phyloP scores from a whole-genome alignment of 2,797 vertebrate genomes.

The Oceanodroma leucorhoa region DNA sequence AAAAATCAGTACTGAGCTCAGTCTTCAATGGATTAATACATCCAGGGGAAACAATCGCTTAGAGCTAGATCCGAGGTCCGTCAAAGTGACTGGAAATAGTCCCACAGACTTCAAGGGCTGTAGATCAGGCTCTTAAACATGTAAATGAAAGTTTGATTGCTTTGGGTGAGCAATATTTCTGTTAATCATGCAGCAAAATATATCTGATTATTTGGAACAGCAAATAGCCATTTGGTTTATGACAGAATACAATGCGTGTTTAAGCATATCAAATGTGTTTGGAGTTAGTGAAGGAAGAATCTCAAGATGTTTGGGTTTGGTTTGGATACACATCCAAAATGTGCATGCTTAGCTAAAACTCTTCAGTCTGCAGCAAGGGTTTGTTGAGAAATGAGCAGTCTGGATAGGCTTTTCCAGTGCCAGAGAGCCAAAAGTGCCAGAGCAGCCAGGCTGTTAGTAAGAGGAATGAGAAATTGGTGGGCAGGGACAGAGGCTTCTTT shows the following conservation, averaged over 20 bases:
- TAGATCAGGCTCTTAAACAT: background rate
- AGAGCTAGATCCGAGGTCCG: background rate
- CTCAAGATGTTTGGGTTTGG: conserved; percentile 53
- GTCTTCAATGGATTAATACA: background rate
- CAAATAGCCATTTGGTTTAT: conserved; percentile 32
- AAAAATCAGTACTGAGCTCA: background rate
- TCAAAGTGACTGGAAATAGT: conserved; percentile 1
- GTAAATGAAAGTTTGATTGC: conserved; percentile 30
- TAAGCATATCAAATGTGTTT: conserved; percentile 56
- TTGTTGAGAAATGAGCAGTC: background rate
- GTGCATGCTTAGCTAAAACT: background rate
- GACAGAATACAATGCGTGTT: conserved; percentile 25
- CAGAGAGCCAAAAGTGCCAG: background rate
- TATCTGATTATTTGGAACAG: conserved; percentile 47
- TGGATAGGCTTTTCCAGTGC: background rate
- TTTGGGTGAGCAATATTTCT: conserved; percentile 37
- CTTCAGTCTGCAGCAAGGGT: background rate
- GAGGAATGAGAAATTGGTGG: background rate
- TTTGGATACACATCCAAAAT: conserved; percentile 6
- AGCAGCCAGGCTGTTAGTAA: background rate
- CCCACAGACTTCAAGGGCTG: background rate
- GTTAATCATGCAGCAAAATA: conserved; percentile 34
- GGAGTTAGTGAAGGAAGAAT: conserved; percentile 55
- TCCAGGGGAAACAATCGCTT: background rate
- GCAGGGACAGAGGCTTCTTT: background rate